phyloP scores from a whole-genome alignment of 2,797 vertebrate genomes.

The Orestias chungarensis region DNA sequence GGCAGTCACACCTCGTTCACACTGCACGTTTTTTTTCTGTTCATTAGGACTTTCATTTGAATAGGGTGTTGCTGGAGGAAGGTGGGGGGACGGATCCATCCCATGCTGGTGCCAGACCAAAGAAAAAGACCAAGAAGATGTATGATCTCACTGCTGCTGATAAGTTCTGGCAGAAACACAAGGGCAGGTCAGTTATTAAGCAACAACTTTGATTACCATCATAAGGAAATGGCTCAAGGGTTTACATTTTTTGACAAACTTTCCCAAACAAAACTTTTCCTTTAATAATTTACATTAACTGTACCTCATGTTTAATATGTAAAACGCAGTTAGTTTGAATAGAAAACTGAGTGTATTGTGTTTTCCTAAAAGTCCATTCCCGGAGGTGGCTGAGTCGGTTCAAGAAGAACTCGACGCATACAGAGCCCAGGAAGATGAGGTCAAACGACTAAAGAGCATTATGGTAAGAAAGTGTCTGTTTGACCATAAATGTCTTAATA shows the following conservation, averaged over 20 bases:
- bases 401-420: constrained; percentile 95
- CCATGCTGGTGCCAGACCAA: constrained; percentile 92
- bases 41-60: constrained; percentile 92
- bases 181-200: constrained; percentile 86
- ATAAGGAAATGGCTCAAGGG: neutral
- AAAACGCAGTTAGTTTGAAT: too few relatives aligned
- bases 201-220: neutral
- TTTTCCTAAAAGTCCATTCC: constrained; percentile 87
- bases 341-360: too few relatives aligned
- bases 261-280: neutral
- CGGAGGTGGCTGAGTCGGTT: constrained; percentile 96
- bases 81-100: constrained; percentile 83
- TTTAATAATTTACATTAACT: neutral
- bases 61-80: constrained; percentile 93
- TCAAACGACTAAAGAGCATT: constrained; percentile 96
- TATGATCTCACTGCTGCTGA: constrained; percentile 94
- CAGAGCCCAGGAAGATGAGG: constrained; percentile 96
- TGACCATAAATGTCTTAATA: too few relatives aligned
- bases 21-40: neutral
- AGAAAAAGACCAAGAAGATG: constrained; percentile 93
- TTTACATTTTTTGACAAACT: too few relatives aligned
- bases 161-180: constrained; percentile 98
- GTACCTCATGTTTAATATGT: too few relatives aligned
- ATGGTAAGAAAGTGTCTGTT: constrained; percentile 82
- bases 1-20: too few relatives aligned